Conservation (phyloP, 2,113 vertebrate species). For the Phylloscopus whistleri region DNA sequence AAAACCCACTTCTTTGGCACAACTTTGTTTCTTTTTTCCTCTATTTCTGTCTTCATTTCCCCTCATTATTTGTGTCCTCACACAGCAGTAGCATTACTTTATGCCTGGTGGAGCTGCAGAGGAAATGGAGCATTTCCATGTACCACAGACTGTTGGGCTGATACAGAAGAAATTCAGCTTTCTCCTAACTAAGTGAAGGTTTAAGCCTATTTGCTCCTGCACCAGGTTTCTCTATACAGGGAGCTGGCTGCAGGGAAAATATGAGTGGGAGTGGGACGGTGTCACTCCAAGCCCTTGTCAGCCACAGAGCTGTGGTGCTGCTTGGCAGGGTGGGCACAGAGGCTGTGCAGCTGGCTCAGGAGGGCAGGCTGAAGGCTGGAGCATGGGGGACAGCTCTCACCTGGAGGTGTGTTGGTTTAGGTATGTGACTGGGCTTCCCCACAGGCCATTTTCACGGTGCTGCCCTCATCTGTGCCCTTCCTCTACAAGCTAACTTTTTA, state of each 20-base stretch:
- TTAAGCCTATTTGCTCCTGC: not conserved
- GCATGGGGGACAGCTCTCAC: not conserved
- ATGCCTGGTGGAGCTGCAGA: not conserved
- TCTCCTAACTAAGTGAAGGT: not conserved
- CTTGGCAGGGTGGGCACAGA: rapidly evolving
- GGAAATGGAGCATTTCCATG: not conserved
- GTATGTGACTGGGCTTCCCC: not conserved
- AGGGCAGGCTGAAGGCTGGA: not conserved
- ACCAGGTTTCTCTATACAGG: not conserved
- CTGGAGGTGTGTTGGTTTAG: not conserved
- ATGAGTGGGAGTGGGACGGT: not conserved
- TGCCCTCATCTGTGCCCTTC: not conserved
- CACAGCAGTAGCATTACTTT: not conserved
- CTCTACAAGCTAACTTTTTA: not conserved
- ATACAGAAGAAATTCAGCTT: not conserved
- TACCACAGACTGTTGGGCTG: not conserved
- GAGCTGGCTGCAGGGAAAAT: not conserved
- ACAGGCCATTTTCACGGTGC: rapidly evolving
- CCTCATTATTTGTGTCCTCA: not conserved
- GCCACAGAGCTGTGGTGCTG: not conserved
- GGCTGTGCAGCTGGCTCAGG: not conserved
- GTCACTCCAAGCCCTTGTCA: not conserved
- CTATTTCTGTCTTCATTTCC: not conserved
- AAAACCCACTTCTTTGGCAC: not conserved
- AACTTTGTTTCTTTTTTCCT: not conserved